These are phyloP conservation scores for Gryon sp. DNA, from an alignment of 1,140 invertebrate genomes.

Conservation along the genomic window DNA sequence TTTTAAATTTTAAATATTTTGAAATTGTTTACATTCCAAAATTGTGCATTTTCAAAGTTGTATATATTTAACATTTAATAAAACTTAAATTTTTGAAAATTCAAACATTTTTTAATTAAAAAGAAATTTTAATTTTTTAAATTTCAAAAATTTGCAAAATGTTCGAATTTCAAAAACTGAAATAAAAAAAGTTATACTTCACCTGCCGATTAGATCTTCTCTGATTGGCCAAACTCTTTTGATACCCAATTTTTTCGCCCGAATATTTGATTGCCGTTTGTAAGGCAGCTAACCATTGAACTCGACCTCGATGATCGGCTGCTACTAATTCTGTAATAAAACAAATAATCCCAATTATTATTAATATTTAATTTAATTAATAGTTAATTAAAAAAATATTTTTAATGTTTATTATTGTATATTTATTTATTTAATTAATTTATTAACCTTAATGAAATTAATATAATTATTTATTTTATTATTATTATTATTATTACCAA, in stretches of 20 bases:
- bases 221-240: slow-evolving; percentile 80
- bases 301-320: slow-evolving; percentile 84
- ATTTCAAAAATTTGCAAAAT: not conserved
- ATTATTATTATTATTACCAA: slow-evolving; percentile 78
- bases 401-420: no score
- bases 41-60: no score
- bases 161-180: no score
- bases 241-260: slow-evolving; percentile 83
- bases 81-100: no score
- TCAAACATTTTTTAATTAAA: no score
- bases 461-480: no score
- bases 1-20: no score
- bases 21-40: no score
- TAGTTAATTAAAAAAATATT: no score
- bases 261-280: slow-evolving; percentile 85
- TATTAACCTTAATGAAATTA: no score
- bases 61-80: no score
- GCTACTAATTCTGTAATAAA: slow-evolving; percentile 80
- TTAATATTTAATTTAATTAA: not conserved
- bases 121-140: not conserved
- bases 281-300: slow-evolving; percentile 87
- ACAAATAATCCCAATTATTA: not conserved
- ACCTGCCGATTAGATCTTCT: slow-evolving; percentile 82
- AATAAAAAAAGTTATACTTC: slow-evolving; percentile 52
- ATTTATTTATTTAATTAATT: no score